phyloP scores from a whole-genome alignment of 35 echinoderm and acorn worm genomes.

The Apostichopus parvimensis region DNA sequence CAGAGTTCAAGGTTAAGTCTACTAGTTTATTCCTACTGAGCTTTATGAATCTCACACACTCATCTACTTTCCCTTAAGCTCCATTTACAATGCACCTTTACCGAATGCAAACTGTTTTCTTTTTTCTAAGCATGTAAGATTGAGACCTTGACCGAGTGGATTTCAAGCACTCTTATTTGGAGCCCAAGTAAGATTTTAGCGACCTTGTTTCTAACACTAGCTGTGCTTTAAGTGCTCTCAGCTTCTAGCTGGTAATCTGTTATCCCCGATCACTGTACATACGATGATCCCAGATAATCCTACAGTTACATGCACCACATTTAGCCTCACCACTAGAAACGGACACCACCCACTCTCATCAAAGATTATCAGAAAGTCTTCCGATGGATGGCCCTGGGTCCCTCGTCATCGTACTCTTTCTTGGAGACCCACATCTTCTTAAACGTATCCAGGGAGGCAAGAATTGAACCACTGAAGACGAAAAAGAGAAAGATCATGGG shows the following conservation, averaged over 20 bases:
- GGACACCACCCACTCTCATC: neutral
- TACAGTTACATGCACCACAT: slow-evolving; percentile 45
- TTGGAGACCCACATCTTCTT: slow-evolving; percentile 99
- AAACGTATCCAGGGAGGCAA: slow-evolving; percentile 98
- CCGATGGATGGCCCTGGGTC: slow-evolving; percentile 84
- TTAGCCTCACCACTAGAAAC: slow-evolving; percentile 36
- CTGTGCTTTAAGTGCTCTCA: neutral
- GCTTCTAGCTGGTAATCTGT: neutral
- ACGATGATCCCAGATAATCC: neutral
- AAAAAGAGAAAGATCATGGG: neutral
- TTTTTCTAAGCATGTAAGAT: neutral
- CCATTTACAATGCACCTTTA: too few relatives aligned
- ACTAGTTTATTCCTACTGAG: too few relatives aligned
- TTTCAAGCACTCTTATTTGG: neutral
- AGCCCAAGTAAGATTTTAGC: neutral
- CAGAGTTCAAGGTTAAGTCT: too few relatives aligned
- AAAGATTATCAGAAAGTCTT: slow-evolving; percentile 84
- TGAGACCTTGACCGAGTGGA: neutral
- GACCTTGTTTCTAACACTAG: neutral
- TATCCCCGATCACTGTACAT: neutral
- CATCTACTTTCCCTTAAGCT: too few relatives aligned
- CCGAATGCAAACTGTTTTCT: neutral
- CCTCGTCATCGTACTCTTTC: slow-evolving; percentile 99
- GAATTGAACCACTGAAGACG: slow-evolving; percentile 86
- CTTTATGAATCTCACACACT: too few relatives aligned